phyloP scores from a whole-genome alignment of 2,888 invertebrate species.

The Drosophila helvetica region DNA sequence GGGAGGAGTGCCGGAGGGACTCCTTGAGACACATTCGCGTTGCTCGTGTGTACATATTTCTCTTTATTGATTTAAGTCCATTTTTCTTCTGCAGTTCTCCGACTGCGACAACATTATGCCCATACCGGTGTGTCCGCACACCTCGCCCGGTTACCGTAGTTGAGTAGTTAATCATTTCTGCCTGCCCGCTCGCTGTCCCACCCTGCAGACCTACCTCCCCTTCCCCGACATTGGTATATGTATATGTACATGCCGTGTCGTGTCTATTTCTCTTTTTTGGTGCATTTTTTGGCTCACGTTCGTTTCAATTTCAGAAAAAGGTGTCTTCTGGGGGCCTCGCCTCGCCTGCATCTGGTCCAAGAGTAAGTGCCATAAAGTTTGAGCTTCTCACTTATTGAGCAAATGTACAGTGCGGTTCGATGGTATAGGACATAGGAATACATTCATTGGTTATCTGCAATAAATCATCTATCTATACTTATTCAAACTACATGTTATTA shows the following conservation, averaged over 20 bases:
- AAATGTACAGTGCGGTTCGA: constrained; percentile 45
- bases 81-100: constrained; percentile 55
- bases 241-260: background rate
- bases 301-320: constrained; percentile 53
- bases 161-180: constrained; percentile 64
- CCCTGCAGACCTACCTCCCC: background rate
- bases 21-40: constrained; percentile 37
- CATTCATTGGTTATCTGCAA: too few relatives aligned
- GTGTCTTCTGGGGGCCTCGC: constrained; percentile 40
- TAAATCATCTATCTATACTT: too few relatives aligned
- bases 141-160: constrained; percentile 39
- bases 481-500: too few relatives aligned
- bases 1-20: constrained; percentile 5
- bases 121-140: constrained; percentile 10
- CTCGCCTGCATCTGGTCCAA: constrained; percentile 15
- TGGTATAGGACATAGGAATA: constrained; percentile 15
- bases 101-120: constrained; percentile 51
- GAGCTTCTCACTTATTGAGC: constrained; percentile 42
- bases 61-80: constrained; percentile 67
- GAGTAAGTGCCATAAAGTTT: constrained; percentile 52
- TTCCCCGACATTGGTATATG: background rate
- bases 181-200: background rate
- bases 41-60: constrained; percentile 24
- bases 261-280: constrained; percentile 34
- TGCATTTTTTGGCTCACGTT: constrained; percentile 51